Conservation (phyloP, 1,140 invertebrate species). For the Aphelenchoides avenae region DNA sequence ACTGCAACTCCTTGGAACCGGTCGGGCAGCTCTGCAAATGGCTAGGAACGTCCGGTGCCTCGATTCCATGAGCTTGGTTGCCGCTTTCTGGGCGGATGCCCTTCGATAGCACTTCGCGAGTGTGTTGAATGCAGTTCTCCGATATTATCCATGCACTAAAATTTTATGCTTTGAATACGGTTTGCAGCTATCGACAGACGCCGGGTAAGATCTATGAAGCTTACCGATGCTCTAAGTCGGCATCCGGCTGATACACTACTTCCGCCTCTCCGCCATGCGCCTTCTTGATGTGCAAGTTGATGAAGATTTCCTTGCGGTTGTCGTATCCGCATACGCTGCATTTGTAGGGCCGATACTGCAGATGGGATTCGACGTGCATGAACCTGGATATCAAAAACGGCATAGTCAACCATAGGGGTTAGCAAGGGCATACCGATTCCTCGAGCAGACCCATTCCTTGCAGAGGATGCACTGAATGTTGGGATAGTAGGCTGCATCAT, state of each 20-base stretch:
- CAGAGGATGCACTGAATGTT: constrained; percentile 23
- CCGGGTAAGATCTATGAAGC: too few species aligned
- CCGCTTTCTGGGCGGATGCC: background rate
- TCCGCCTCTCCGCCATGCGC: constrained; percentile 15
- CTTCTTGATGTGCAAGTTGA: constrained; percentile 23
- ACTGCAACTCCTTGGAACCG: background rate
- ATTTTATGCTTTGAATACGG: background rate
- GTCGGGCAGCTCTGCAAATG: background rate
- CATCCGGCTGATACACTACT: constrained; percentile 17
- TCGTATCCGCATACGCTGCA: constrained; percentile 18
- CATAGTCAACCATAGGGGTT: background rate
- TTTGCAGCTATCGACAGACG: constrained; percentile 3
- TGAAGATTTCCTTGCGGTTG: constrained; percentile 26
- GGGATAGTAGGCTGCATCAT: constrained; percentile 21
- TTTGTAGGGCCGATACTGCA: constrained; percentile 28
- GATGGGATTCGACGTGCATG: constrained; percentile 26
- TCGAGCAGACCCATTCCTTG: constrained; percentile 20
- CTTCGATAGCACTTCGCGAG: constrained; percentile 15
- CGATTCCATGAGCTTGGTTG: constrained; percentile 8
- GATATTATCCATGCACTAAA: constrained; percentile 19
- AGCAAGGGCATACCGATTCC: constrained; percentile 9
- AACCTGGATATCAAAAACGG: constrained; percentile 9
- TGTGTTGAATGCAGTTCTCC: constrained; percentile 18
- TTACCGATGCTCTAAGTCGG: constrained; percentile 14
- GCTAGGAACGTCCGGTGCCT: background rate